Base-by-base conservation (phyloP, 2,797 vertebrate genomes). In the Nyctalus aviator region DNA sequence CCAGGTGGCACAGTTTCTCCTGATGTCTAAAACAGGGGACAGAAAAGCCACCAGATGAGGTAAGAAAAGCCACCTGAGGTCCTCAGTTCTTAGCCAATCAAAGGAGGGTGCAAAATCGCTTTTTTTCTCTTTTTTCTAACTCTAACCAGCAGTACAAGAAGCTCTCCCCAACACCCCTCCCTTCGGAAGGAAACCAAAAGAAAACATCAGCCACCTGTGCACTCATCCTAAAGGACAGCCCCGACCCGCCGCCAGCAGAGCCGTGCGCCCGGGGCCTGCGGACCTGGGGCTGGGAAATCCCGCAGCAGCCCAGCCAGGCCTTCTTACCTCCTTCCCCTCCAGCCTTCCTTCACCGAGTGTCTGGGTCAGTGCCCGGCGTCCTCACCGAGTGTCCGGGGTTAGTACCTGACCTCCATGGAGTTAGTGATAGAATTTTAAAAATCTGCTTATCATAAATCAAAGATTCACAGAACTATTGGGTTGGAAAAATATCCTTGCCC, bases 231-330 rank as follows among this genome's bases (percentile, higher is more conserved):
- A 6, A 71, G 55, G 18, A 62, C 23, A 53, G 30, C 41, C 9
- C 9, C 3, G 8, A 1, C 27, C 13, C 12, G 23, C 11, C 57
- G 7, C 44, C 66, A 15, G 15, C 15, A 50, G 20, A 18, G 12
- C 2, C 2, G 8, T 55, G 0, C 8, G 2, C 1, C 5, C 21
- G 23, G 14, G 6, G 10, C 37, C 37, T 41, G 37, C 1, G 37
- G 7, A 41, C 37, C 37, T 41, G 37, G 37, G 9, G 23, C 1
- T 21, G 11, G 64, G 77, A 17, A 30, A 20, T 7, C 35, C 5
- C 64, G 20, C n/a, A n/a, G 2, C 46, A 48, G 6, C 5, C 18
- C 46, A 48, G 6, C 5, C 18, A 8, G 23, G 1, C 8, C 68
- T 8, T 10, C 55, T 3, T 7, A 32, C 8, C 12, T 37, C 0